Evolutionary conservation across 2,888 invertebrate species (phyloP).

Genomic region (Alloplasta piceator): DNA sequence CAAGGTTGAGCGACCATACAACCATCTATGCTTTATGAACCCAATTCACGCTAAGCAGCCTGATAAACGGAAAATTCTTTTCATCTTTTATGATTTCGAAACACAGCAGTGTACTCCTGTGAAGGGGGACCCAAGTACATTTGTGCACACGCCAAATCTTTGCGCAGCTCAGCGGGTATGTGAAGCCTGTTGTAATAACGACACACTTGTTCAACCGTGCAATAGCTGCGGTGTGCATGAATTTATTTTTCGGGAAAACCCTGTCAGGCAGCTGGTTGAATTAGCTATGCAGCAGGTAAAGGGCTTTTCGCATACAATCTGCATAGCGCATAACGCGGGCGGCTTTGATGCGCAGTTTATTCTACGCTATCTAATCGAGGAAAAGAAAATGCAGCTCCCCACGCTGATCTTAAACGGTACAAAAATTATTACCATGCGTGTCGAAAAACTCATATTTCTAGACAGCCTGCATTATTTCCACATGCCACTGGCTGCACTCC

Average conservation of each 20-base stretch:
- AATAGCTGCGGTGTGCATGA: not conserved
- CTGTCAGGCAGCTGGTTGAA: conserved; percentile 48
- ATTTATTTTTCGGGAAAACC: conserved; percentile 20
- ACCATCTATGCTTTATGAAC: no score
- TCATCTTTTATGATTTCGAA: conserved; percentile 23
- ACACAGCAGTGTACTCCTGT: conserved; percentile 38
- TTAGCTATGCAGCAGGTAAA: conserved; percentile 25
- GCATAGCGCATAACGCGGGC: conserved; percentile 46
- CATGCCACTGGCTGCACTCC: conserved; percentile 69
- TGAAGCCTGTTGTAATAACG: not conserved
- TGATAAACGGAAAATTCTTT: no score
- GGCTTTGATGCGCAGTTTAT: conserved; percentile 57
- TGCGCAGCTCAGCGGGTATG: conserved; percentile 24
- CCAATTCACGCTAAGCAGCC: no score
- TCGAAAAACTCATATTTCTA: conserved; percentile 65
- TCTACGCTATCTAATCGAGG: conserved; percentile 30
- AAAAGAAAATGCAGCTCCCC: conserved; percentile 37
- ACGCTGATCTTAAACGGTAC: conserved; percentile 67
- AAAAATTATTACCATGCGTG: conserved; percentile 63
- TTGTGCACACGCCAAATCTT: conserved; percentile 8
- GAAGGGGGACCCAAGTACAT: not conserved
- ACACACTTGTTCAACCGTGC: conserved; percentile 3
- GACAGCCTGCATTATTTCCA: conserved; percentile 73
- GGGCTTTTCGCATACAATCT: conserved; percentile 40
- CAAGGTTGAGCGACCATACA: no score